Evolutionary conservation across 2,797 vertebrate genomes (phyloP).

Genomic region (Thaleichthys pacificus): DNA sequence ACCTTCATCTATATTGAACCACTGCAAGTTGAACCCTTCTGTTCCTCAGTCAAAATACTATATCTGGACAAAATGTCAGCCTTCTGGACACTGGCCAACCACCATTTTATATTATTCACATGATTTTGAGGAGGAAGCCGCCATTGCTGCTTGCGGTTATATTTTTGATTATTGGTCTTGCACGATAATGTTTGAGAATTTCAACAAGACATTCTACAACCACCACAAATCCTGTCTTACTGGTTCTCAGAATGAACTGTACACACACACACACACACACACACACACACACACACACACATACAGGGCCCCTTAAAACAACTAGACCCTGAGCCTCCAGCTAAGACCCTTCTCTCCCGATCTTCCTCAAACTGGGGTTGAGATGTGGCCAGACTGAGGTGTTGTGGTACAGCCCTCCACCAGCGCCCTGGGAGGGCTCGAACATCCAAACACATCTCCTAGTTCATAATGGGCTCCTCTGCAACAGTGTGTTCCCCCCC

Average conservation of each 20-base stretch:
- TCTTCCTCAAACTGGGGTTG: slow-evolving; percentile 75
- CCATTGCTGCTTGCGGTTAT: neutral
- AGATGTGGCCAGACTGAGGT: slow-evolving; percentile 75
- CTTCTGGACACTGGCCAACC: no score
- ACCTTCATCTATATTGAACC: slow-evolving; percentile 21
- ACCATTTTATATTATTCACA: no score
- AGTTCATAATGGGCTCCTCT: slow-evolving; percentile 81
- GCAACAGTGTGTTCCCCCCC: slow-evolving; percentile 43
- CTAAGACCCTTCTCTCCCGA: slow-evolving; percentile 70
- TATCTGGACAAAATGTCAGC: no score
- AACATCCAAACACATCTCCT: slow-evolving; percentile 77
- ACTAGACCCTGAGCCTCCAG: neutral
- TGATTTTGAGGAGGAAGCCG: neutral
- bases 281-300: no score
- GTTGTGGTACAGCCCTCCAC: slow-evolving; percentile 71
- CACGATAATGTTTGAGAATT: neutral
- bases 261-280: no score
- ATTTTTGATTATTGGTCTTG: neutral
- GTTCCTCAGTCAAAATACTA: no score
- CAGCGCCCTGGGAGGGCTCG: slow-evolving; percentile 77
- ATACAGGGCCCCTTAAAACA: neutral
- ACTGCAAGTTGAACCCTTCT: no score
- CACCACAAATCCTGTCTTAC: no score
- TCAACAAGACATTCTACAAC: neutral
- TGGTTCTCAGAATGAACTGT: no score